Base-by-base conservation (phyloP, 2,888 invertebrate genomes). In the Stictocephala bisonia region DNA sequence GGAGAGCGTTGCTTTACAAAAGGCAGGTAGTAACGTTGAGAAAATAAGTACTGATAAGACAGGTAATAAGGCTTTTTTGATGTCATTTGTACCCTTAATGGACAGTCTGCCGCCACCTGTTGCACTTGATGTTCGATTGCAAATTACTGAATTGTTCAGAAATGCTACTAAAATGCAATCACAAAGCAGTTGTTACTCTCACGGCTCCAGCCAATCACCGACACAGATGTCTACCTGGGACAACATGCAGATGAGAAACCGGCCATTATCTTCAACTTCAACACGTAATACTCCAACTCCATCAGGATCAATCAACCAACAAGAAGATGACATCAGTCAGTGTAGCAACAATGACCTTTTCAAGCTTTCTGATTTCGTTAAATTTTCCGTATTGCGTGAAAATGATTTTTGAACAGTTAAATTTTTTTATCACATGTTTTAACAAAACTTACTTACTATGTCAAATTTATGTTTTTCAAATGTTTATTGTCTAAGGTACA, bases 61-160 rank as follows among this genome's bases (percentile, higher is more conserved):
- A 3, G 66, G 66, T 41, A 40, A 67, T 20, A 67, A 41, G 41
- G 67, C 67, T n/a, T 67, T 67, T 44, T 9, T 67, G 40, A 41
- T 67, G 67, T 67, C 67, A 4, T 67, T 67, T 41, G 15, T 67
- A 2, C 67, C 40, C 22, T 6, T 67, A 4, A 40, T 67, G 41
- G 67, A 67, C 41, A 67, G 41, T 41, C 40, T 67, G 67, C 44
- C 67, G 24, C 41, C 67, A 20, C 24, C 13, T 41, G 56, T 3
- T 24, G 56, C 56, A 9, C n/a, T 56, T 56, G 56, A 56, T n/a
- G 26, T 56, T 7, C 9, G 56, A 3, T 24, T 56, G 56, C 22
- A 56, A 9, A 22, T 22, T 24, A 22, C 26, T 2, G 56, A 56
- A 56, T 22, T 56, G 9, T 56, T 56, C 56, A 56, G 56, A 24